Evolutionary conservation across 1,140 invertebrate species (phyloP), one percentile per base, ranked within the genome.

Genomic region (Scaptomyza montana): DNA sequence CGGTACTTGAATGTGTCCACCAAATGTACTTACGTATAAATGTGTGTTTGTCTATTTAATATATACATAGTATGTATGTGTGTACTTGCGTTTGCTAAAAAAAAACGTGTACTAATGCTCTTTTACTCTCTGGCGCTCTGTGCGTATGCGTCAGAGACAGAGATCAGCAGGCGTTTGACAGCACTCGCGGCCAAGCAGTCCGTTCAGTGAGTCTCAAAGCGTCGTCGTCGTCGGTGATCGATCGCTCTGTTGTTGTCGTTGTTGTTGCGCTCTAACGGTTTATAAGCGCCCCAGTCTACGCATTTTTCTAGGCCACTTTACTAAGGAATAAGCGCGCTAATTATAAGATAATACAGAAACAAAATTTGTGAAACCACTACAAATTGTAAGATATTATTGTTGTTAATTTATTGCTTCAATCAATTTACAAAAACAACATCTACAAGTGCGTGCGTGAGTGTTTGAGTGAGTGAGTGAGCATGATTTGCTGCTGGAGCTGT

Each of bases 191-290:
- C 21, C 55, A 65, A 61, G 50, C 68, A 67, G 74, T 57, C 55
- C 66, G 33, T 72, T 87, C 57, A 86, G 82, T 86, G 85, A 80
- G 82, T 86, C 64, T 77, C 78, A 80, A 81, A 85, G 77, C 72
- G 81, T 85, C 77, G 75, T 87, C 78, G 77, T 68, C 49, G 77
- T 81, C 75, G 80, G 43, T 61, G 59, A 50, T 67, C 64, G 72
- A 57, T 70, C 66, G 78, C 33, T 61, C 46, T 59, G 36, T 21
- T 43, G 36, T 41, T 16, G 19, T 64, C 50, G 61, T 63, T 19
- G 55, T 60, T 54, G 69, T 60, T 60, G 51, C 59, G 71, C 53
- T 78, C 53, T 76, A 82, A 78, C 78, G 82, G 84, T 70, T 54
- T 75, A 21, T 41, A 47, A 45, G 56, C 56, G 56, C 56, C 43